Percentiles rank a stretch among this genome's conserved stretches.
These are phyloP conservation scores for Heteronetta atricapilla DNA, from an alignment of 2,113 vertebrate genomes.

Conservation along the genomic window DNA sequence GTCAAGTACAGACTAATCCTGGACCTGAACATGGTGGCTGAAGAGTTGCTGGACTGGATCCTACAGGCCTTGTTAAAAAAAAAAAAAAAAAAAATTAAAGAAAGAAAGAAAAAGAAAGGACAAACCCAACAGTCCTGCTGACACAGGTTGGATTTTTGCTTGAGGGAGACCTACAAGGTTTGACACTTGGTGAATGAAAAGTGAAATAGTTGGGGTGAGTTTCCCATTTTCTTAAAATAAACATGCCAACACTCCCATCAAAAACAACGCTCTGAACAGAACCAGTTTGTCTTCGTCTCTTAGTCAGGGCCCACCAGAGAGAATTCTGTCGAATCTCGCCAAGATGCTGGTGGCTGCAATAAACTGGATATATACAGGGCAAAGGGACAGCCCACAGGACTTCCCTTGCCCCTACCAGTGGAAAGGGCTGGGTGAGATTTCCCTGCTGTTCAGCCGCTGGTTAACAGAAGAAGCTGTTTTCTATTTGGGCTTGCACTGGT, in stretches of 20 bases:
- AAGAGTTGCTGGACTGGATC: neutral
- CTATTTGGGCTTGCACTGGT: constrained; percentile 13
- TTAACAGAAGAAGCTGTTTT: constrained; percentile 48
- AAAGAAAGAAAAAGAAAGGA: neutral
- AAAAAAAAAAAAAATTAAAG: neutral
- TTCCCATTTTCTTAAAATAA: neutral
- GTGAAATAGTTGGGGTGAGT: neutral
- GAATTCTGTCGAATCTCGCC: neutral
- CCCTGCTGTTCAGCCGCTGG: constrained; percentile 56
- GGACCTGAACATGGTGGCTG: neutral
- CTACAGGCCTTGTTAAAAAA: neutral
- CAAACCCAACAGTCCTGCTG: neutral
- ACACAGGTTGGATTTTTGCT: neutral
- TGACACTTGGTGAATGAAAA: neutral
- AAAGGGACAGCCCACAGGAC: neutral
- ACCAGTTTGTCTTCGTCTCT: neutral
- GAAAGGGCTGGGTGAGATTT: constrained; percentile 7
- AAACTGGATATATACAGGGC: neutral
- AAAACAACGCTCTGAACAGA: neutral
- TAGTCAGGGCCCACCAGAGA: neutral
- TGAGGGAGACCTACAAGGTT: neutral
- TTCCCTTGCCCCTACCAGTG: neutral
- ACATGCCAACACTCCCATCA: neutral
- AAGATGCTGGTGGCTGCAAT: neutral
- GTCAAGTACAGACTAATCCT: neutral